Base-by-base conservation (phyloP, 2,888 invertebrate species). In the Quadriops clusia region DNA sequence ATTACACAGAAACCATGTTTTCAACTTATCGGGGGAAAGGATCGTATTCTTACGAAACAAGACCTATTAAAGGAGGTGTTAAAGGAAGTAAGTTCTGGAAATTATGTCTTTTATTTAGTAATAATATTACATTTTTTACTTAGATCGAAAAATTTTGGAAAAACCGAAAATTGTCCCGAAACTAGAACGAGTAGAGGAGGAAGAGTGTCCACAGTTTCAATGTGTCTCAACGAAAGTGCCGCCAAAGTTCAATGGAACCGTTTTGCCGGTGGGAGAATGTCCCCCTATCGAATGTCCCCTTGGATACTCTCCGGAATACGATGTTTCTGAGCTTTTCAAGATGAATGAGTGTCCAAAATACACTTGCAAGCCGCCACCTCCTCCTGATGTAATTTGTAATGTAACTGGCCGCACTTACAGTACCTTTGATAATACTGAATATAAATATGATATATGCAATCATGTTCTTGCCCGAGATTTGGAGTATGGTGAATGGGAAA, bases 371-470 rank as follows among this genome's bases (percentile, higher is more conserved):
- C 73, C 75, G 2, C 70, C 72, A 1, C 68, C 71, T 0, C 68
- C 72, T 20, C 69, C 70, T 0, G 77, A 77, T 34, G 72, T 69
- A 17, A 68, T 71, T 8, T 83, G 82, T 51, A 73, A 73, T 46
- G 63, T 85, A n/a, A 78, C 77, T 2, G 82, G 82, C 1, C 71
- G 77, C 30, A 77, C 77, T 0, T 76, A 87, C 51, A 75, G 68
- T 40, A 86, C 86, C 0, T 87, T 89, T 48, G 87, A 87, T 53
- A 74, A 75, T 9, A 65, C 72, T 0, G 77, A 81, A 48, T 85
- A 76, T 53, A 81, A 82, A 44, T 82, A 80, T 45, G 83, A 85
- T 43, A 70, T 81, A 9, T 89, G 87, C 56, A 76, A 78, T 61
- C 86, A 89, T 54, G 70, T 83, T 23, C 58, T 84, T 21, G 81